Evolutionary conservation across 2,113 vertebrate species (phyloP).

Genomic region (Phasianus colchicus): DNA sequence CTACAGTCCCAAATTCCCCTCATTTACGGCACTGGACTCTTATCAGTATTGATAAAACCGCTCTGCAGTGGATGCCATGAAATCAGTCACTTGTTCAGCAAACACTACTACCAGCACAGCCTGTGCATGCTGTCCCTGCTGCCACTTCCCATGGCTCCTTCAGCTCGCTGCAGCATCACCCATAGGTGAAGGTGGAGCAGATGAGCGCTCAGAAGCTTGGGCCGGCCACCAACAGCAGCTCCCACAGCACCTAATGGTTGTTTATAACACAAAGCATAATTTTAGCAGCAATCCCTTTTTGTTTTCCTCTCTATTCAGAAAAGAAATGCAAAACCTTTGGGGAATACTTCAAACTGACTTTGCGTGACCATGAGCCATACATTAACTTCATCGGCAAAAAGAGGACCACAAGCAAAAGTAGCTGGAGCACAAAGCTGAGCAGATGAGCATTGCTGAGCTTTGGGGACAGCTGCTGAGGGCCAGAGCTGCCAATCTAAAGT

Average conservation of each 20-base stretch:
- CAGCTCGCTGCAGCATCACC: not conserved
- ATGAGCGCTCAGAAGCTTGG: not conserved
- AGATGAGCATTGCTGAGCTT: not conserved
- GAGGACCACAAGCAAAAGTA: not conserved
- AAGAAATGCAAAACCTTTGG: not conserved
- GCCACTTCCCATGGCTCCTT: not conserved
- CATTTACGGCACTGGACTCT: not conserved
- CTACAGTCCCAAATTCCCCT: not conserved
- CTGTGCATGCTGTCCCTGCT: not conserved
- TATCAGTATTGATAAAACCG: slow-evolving; percentile 11
- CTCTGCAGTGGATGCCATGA: slow-evolving; percentile 14
- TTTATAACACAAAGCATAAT: not conserved
- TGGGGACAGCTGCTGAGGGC: slow-evolving; percentile 3
- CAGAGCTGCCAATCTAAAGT: slow-evolving; percentile 15
- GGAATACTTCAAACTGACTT: not conserved
- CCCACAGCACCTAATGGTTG: not conserved
- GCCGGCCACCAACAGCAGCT: not conserved
- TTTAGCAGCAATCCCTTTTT: slow-evolving; percentile 2
- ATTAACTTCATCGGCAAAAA: not conserved
- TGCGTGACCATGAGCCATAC: not conserved
- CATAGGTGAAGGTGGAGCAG: not conserved
- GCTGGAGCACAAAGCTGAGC: not conserved
- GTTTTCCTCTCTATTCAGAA: not conserved
- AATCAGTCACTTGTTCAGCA: not conserved
- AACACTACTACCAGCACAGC: not conserved